Conservation (phyloP, 2,888 invertebrate genomes). For the Tipula lateralis region DNA sequence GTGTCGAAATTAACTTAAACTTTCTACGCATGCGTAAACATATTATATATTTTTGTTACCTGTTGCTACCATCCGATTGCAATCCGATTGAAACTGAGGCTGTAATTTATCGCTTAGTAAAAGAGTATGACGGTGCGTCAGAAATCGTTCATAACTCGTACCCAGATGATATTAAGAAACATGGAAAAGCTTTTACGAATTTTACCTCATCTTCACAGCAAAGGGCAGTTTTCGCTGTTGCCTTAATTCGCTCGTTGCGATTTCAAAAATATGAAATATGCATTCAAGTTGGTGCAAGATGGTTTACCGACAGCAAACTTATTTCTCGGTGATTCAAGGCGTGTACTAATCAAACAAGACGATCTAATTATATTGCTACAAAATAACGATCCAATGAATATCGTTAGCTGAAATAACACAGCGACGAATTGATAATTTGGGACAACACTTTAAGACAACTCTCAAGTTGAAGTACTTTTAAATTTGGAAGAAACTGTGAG, state of each 20-base stretch:
- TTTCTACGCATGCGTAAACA: too few species aligned
- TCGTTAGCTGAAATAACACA: constrained; percentile 64
- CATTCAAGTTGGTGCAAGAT: constrained; percentile 84
- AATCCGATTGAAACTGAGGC: constrained; percentile 98
- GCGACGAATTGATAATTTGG: constrained; percentile 61
- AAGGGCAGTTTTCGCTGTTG: constrained; percentile 98
- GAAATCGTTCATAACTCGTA: constrained; percentile 70
- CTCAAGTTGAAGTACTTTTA: too few species aligned
- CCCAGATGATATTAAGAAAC: constrained; percentile 60
- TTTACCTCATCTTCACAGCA: constrained; percentile 94
- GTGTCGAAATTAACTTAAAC: too few species aligned
- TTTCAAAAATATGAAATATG: constrained; percentile 80
- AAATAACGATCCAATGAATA: constrained; percentile 68
- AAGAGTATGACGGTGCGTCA: constrained; percentile 68
- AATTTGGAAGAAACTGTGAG: too few species aligned
- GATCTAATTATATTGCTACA: constrained; percentile 75
- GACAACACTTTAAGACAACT: too few species aligned
- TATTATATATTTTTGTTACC: too few species aligned
- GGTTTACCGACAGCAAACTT: constrained; percentile 71
- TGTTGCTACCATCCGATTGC: too few species aligned
- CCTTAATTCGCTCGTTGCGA: constrained; percentile 89
- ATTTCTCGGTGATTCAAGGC: constrained; percentile 63
- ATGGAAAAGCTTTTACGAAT: constrained; percentile 80
- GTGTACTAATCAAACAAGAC: constrained; percentile 63
- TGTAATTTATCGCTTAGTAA: constrained; percentile 76